phyloP scores from a whole-genome alignment of 2,797 vertebrate species.

The Rhadinocentrus ornatus region DNA sequence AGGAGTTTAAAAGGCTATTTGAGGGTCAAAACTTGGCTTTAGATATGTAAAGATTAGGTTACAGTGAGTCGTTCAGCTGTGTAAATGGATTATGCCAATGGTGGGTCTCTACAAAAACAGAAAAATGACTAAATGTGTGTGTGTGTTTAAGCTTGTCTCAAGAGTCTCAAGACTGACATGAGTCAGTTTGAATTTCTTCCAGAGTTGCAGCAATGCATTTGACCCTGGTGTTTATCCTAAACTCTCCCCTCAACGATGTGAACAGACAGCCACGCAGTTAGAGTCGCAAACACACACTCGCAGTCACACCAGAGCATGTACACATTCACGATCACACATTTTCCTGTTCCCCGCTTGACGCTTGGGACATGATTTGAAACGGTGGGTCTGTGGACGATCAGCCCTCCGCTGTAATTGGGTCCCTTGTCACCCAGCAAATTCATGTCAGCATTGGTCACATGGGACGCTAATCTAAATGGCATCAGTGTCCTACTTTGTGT shows the following conservation, averaged over 20 bases:
- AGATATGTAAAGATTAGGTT: not conserved
- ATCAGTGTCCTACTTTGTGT: constrained; percentile 80
- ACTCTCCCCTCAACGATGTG: constrained; percentile 31
- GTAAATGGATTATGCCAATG: not conserved
- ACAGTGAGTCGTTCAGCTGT: not conserved
- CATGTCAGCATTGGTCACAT: constrained; percentile 76
- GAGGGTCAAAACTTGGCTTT: not conserved
- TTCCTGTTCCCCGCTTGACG: constrained; percentile 41
- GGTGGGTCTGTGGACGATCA: constrained; percentile 63
- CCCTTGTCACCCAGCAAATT: constrained; percentile 80
- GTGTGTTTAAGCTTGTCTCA: constrained; percentile 34
- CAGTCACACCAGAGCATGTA: constrained; percentile 22
- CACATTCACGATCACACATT: constrained; percentile 36
- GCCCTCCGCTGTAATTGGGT: constrained; percentile 81
- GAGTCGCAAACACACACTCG: constrained; percentile 20
- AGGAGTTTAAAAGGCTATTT: not conserved
- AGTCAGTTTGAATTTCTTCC: constrained; percentile 62
- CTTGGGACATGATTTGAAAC: constrained; percentile 72
- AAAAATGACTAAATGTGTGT: not conserved
- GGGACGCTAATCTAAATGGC: constrained; percentile 82
- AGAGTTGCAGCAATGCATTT: constrained; percentile 57
- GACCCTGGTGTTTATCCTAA: constrained; percentile 68
- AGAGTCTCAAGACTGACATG: constrained; percentile 60
- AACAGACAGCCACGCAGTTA: constrained; percentile 62
- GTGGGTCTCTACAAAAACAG: not conserved